Percentiles rank a stretch among this genome's conserved stretches.
These are phyloP conservation scores for Suricata suricatta DNA, from an alignment of 2,113 vertebrate species.

Conservation along the genomic window DNA sequence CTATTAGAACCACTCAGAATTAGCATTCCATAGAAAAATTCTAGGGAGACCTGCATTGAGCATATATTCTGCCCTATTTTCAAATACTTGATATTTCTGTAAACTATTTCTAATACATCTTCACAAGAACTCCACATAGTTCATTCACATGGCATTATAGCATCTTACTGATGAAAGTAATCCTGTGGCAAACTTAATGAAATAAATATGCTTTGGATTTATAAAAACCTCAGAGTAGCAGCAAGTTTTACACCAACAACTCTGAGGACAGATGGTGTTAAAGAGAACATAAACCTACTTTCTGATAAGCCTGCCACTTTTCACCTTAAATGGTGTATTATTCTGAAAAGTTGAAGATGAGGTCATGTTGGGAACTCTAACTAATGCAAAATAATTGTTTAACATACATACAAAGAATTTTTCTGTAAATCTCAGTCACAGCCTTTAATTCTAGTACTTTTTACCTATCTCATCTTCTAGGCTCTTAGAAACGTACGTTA, in stretches of 20 bases:
- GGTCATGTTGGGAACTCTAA: neutral
- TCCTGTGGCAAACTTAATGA: neutral
- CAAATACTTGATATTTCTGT: neutral
- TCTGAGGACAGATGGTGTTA: neutral
- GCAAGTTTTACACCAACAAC: conserved; percentile 28
- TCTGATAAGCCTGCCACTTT: neutral
- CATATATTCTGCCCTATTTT: neutral
- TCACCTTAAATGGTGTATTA: neutral
- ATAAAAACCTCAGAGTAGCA: neutral
- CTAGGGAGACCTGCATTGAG: neutral
- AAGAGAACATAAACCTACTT: neutral
- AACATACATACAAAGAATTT: neutral
- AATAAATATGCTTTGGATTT: neutral
- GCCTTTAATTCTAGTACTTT: neutral
- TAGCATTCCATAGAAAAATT: neutral
- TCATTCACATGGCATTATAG: neutral
- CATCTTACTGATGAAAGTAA: neutral
- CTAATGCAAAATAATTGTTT: conserved; percentile 1
- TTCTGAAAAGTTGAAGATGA: neutral
- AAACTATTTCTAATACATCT: neutral
- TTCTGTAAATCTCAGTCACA: neutral
- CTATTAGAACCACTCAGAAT: neutral
- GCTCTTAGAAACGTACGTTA: neutral
- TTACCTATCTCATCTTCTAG: neutral
- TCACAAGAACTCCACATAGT: neutral